Evolutionary conservation across 2,888 invertebrate genomes (phyloP).

Genomic region (Oeneis ivallda): DNA sequence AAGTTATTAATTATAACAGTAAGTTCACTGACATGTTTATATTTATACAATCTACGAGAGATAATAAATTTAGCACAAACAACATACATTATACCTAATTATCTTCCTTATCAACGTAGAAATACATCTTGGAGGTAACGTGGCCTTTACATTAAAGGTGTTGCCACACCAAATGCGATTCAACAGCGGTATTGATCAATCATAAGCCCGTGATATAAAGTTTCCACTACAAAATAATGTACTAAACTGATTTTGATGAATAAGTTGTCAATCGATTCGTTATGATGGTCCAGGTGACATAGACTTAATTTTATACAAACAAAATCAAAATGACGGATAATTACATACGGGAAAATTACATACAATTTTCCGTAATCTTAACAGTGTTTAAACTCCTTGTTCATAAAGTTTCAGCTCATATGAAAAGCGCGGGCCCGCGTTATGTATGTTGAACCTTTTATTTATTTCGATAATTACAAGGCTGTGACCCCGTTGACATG

Average conservation of each 20-base stretch:
- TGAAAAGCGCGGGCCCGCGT: not conserved
- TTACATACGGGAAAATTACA: no score
- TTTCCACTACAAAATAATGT: no score
- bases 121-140: slow-evolving; percentile 5
- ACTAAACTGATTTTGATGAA: no score
- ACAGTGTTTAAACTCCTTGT: no score
- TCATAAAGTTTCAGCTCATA: not conserved
- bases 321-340: no score
- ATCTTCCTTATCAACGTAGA: not conserved
- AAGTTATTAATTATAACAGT: slow-evolving; percentile 2
- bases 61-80: slow-evolving; percentile 18
- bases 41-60: not conserved
- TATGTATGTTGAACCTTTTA: not conserved
- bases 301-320: no score
- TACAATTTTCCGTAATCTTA: no score
- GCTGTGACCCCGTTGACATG: no score
- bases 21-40: slow-evolving; percentile 11
- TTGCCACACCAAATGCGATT: not conserved
- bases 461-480: not conserved
- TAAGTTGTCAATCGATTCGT: no score
- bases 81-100: not conserved
- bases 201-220: no score
- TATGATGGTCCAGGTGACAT: no score
- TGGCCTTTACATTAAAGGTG: slow-evolving; percentile 3
- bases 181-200: no score